Conservation (phyloP, 1,140 invertebrate genomes). For the Bombus pyrosoma region DNA sequence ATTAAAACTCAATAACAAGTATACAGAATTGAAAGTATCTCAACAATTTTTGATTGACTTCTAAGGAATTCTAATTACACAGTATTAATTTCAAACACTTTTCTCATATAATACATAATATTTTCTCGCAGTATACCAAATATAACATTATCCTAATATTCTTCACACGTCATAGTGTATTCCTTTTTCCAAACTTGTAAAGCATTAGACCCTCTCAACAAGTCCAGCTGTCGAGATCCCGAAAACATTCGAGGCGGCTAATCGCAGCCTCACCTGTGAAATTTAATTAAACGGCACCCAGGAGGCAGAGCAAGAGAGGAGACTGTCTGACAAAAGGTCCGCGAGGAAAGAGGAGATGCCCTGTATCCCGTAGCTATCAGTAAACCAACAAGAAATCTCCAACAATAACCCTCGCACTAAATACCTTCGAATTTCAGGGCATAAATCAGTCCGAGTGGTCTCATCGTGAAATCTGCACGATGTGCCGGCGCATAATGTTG, state of each 20-base stretch:
- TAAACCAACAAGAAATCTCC: slow-evolving; percentile 35
- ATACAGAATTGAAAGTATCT: no score
- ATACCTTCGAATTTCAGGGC: slow-evolving; percentile 33
- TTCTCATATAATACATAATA: not conserved
- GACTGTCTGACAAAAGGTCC: not conserved
- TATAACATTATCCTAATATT: not conserved
- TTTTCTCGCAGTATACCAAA: not conserved
- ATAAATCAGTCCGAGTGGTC: slow-evolving; percentile 48
- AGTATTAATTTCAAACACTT: not conserved
- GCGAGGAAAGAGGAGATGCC: not conserved
- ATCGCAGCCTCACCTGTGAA: slow-evolving; percentile 13
- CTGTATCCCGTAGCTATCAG: slow-evolving; percentile 18
- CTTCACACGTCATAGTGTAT: not conserved
- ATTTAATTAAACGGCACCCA: slow-evolving; percentile 42
- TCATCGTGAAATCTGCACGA: slow-evolving; percentile 53
- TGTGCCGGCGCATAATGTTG: slow-evolving; percentile 79
- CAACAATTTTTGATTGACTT: no score
- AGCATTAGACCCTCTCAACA: not conserved
- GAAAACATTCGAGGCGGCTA: slow-evolving; percentile 3
- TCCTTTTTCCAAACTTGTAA: not conserved
- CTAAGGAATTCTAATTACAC: no score
- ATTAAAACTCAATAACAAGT: no score
- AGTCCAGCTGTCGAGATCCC: not conserved
- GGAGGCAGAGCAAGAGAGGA: not conserved
- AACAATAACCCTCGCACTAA: slow-evolving; percentile 38